Percentiles rank a stretch among this genome's conserved stretches.
Conservation (phyloP, 2,113 vertebrate species). For the Pseudolaguvia tuberculata region DNA sequence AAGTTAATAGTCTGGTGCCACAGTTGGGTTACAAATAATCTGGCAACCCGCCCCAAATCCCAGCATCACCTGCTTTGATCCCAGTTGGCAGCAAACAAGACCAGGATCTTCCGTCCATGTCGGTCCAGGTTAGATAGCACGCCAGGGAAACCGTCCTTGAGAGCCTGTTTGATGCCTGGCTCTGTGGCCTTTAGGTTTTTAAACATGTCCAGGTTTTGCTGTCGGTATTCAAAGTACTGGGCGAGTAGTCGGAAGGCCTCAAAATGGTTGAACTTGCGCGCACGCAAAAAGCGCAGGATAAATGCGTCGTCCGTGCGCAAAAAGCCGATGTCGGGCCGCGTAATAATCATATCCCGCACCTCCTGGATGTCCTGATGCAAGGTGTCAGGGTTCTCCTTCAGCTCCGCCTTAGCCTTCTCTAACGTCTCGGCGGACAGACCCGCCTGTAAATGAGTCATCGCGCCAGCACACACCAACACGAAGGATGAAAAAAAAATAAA, state of each 20-base stretch:
- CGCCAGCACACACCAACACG: slow-evolving; percentile 44
- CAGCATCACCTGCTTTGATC: slow-evolving; percentile 93
- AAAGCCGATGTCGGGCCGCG: slow-evolving; percentile 96
- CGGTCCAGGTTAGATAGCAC: slow-evolving; percentile 93
- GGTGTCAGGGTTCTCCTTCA: slow-evolving; percentile 96
- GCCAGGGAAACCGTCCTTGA: slow-evolving; percentile 95
- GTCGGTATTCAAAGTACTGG: slow-evolving; percentile 96
- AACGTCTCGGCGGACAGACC: slow-evolving; percentile 95
- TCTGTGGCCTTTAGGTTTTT: slow-evolving; percentile 98
- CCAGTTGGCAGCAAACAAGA: slow-evolving; percentile 98
- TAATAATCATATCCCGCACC: slow-evolving; percentile 98
- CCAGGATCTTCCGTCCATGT: slow-evolving; percentile 92
- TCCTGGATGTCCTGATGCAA: slow-evolving; percentile 98
- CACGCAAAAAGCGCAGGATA: slow-evolving; percentile 91
- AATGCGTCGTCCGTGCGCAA: slow-evolving; percentile 96
- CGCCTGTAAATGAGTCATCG: slow-evolving; percentile 97
- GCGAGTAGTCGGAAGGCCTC: slow-evolving; percentile 95
- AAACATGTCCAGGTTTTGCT: slow-evolving; percentile 99
- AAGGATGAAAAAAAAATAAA: not conserved
- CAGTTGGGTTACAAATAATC: not conserved
- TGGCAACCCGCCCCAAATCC: not conserved
- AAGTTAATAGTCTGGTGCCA: too few species aligned
- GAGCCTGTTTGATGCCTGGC: slow-evolving; percentile 94
- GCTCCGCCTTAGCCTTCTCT: slow-evolving; percentile 95
- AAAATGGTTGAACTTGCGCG: slow-evolving; percentile 97